Conservation (phyloP, 2,797 vertebrate species). For the Myotis vivesi region DNA sequence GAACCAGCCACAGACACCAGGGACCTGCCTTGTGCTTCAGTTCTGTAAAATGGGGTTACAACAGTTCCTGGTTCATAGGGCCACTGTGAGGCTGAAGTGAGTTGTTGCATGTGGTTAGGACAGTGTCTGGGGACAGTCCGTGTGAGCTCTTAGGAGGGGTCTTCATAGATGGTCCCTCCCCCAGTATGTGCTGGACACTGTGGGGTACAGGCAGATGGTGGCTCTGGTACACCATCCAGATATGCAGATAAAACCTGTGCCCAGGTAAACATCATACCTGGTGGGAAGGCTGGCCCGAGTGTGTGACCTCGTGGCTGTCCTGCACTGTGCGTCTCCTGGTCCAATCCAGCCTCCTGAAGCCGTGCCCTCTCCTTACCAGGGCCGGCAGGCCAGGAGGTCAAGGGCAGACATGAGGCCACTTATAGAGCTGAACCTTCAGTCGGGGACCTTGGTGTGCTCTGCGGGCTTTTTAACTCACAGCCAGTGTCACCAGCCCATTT, state of each 20-base stretch:
- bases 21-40: background rate
- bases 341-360: background rate
- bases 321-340: rapidly evolving
- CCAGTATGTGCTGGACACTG: background rate
- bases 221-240: background rate
- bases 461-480: background rate
- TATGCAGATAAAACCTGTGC: background rate
- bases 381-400: background rate
- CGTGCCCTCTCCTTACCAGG: background rate
- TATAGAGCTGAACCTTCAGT: background rate
- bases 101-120: background rate
- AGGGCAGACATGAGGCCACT: background rate
- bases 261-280: background rate
- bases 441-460: background rate
- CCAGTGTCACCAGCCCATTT: background rate
- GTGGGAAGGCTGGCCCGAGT: rapidly evolving
- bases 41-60: background rate
- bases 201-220: rapidly evolving
- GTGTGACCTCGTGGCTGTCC: background rate
- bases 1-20: background rate
- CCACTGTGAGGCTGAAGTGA: background rate
- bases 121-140: background rate
- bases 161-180: background rate
- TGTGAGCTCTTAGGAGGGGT: background rate
- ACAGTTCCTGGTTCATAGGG: background rate